These are phyloP conservation scores for Drosophila silvestris DNA, from an alignment of 2,888 invertebrate species.

Conservation along the genomic window DNA sequence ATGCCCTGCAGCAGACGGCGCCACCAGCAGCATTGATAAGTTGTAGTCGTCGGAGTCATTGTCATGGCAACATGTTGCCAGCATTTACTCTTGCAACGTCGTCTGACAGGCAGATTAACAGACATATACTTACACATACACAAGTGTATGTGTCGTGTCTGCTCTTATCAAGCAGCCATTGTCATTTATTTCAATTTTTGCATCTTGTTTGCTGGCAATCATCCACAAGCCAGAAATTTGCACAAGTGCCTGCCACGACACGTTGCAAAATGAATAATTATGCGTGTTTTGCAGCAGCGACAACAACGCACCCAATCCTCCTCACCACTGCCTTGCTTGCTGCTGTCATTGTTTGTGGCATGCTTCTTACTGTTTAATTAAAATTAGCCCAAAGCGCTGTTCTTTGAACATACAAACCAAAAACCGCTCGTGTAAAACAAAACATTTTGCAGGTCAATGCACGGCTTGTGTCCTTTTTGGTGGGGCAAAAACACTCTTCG, in stretches of 20 bases:
- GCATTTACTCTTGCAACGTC: slow-evolving; percentile 39
- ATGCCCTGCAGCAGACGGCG: slow-evolving; percentile 63
- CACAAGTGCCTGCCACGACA: slow-evolving; percentile 63
- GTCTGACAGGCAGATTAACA: slow-evolving; percentile 44
- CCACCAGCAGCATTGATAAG: slow-evolving; percentile 49
- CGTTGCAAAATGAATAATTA: slow-evolving; percentile 71
- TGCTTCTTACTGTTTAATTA: slow-evolving; percentile 47
- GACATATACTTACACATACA: slow-evolving; percentile 23
- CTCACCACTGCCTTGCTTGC: too few species aligned
- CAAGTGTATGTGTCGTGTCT: slow-evolving; percentile 6
- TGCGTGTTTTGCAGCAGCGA: slow-evolving; percentile 31
- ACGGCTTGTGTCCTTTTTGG: slow-evolving; percentile 55
- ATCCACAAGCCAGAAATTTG: slow-evolving; percentile 43
- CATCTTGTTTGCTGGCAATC: slow-evolving; percentile 65
- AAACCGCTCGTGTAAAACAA: background rate
- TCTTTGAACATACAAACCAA: slow-evolving; percentile 6
- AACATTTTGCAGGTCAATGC: slow-evolving; percentile 50
- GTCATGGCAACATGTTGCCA: slow-evolving; percentile 79
- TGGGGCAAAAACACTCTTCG: slow-evolving; percentile 31
- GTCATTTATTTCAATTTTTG: slow-evolving; percentile 80
- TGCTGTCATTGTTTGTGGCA: slow-evolving; percentile 26
- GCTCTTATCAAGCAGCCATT: slow-evolving; percentile 56
- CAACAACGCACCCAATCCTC: slow-evolving; percentile 1
- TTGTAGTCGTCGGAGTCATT: slow-evolving; percentile 66
- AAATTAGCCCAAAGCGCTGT: slow-evolving; percentile 55